Conservation (phyloP, 2,797 vertebrate genomes). For the Acridotheres tristis region DNA sequence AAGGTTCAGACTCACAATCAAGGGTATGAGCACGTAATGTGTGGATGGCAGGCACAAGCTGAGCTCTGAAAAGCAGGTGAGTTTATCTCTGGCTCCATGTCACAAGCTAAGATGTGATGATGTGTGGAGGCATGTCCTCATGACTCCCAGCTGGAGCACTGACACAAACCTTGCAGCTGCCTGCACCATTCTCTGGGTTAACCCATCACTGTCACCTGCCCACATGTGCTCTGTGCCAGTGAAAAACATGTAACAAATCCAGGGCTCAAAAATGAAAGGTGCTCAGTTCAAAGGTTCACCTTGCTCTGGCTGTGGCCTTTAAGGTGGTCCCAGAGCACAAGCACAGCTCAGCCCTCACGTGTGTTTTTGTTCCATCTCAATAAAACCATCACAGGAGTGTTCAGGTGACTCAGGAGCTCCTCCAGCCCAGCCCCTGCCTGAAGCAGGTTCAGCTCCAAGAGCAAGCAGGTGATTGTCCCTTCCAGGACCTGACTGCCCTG, state of each 20-base stretch:
- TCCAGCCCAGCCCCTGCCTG: not conserved
- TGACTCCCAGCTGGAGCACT: not conserved
- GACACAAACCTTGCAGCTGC: not conserved
- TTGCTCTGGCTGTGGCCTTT: not conserved
- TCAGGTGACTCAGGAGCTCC: not conserved
- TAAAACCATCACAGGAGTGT: not conserved
- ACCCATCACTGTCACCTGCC: not conserved
- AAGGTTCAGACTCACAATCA: not conserved
- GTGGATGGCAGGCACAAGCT: not conserved
- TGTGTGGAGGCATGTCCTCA: not conserved
- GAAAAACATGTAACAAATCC: fast-evolving
- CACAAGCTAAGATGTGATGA: not conserved
- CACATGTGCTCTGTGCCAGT: not conserved
- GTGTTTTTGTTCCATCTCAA: fast-evolving
- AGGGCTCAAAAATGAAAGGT: not conserved
- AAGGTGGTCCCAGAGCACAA: not conserved
- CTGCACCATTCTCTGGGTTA: not conserved
- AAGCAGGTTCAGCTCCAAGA: not conserved
- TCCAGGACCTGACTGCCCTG: not conserved
- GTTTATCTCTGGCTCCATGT: not conserved
- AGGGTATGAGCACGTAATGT: not conserved
- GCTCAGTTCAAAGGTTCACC: not conserved
- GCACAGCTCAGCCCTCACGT: not conserved
- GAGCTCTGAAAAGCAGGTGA: not conserved
- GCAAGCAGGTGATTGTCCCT: fast-evolving